Conservation (phyloP, 2,888 invertebrate species). For the Xanthia togata region DNA sequence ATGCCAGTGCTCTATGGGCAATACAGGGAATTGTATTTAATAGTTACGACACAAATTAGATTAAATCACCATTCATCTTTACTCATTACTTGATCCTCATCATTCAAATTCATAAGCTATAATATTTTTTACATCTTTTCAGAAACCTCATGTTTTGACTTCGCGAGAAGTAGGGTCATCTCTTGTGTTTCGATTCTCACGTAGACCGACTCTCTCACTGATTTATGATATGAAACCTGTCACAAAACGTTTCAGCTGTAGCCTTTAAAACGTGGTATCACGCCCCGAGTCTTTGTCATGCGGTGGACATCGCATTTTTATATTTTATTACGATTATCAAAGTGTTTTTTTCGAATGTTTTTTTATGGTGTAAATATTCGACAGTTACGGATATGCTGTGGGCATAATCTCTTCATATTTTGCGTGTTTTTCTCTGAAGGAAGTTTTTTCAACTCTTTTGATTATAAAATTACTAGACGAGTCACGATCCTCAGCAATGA, state of each 20-base stretch:
- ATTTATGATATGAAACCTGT: constrained; percentile 74
- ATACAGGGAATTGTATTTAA: neutral
- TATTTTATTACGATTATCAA: constrained; percentile 43
- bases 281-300: constrained; percentile 69
- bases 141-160: constrained; percentile 64
- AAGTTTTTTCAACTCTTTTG: neutral
- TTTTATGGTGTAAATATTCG: constrained; percentile 4
- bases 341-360: constrained; percentile 3
- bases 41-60: neutral
- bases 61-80: constrained; percentile 2
- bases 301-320: constrained; percentile 67
- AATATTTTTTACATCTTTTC: constrained; percentile 28
- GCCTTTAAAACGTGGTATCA: constrained; percentile 68
- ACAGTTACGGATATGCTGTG: neutral
- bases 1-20: no score
- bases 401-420: neutral
- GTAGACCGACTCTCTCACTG: constrained; percentile 71
- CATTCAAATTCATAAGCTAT: constrained; percentile 7
- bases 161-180: constrained; percentile 76
- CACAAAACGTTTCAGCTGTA: constrained; percentile 66
- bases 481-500: neutral
- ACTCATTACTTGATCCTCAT: neutral
- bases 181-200: constrained; percentile 73
- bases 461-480: neutral
- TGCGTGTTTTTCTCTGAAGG: neutral